Evolutionary conservation across 2,888 invertebrate genomes (phyloP), one percentile per base, ranked within the genome.

Genomic region (Nomada ruficornis): DNA sequence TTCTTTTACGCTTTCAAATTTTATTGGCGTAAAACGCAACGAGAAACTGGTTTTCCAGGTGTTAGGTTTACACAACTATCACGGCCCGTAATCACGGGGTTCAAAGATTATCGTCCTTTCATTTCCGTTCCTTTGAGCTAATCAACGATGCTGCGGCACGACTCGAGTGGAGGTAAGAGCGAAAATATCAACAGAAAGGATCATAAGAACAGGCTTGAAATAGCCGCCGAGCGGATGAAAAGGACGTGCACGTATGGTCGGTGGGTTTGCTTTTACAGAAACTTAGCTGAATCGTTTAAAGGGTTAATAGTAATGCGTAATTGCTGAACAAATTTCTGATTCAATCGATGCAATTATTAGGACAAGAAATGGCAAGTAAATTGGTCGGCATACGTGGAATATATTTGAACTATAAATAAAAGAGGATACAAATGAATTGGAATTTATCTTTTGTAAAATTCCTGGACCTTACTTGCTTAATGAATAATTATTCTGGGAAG

Each of bases 31-130:
- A 13, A 62, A 42, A 23, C 23, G n/a, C 50, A 2, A 26, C 9
- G n/a, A 11, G 65, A 47, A 67, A 74, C 69, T 74, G 70, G 79
- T 74, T 80, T 20, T n/a, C 59, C 77, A 55, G 71, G 70, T 69
- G 78, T 79, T 59, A 42, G 50, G 13, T 29, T 60, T 23, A 54
- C 29, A 18, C n/a, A 55, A 50, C 26, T 60, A 80, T 67, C 71
- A 55, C 52, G 52, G 29, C 26, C 52, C 23, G 26, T 77, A 71
- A 76, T 80, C 77, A 62, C 55, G 23, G 50, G 52, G 63, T 50
- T 73, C 68, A 65, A 80, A 59, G 68, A 77, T 80, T 60, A 76
- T 65, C 70, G 64, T 59, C 52, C 70, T 55, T 52, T 65, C 77
- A 47, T 68, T 77, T 80, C 71, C 68, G 71, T 71, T 65, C 36